Base-by-base conservation (phyloP, 1,140 invertebrate species). In the Heliconius himera region DNA sequence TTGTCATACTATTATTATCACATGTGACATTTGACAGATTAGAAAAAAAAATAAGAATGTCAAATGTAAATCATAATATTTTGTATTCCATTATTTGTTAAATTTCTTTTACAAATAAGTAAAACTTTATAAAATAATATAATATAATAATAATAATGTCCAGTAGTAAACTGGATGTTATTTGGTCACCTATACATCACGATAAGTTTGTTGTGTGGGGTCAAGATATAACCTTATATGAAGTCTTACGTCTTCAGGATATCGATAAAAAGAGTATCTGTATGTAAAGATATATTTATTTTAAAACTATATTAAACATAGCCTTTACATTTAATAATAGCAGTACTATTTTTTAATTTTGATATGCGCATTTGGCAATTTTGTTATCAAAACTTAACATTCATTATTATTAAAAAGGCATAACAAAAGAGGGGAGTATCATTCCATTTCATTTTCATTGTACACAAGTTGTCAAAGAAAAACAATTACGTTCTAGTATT, bases 191-290 rank as follows among this genome's bases (percentile, higher is more conserved):
- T 3, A 95, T 96, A 38, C 96, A 96, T 85, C 95, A 95, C 6
- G 96, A 98, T 86, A 97, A 97, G 88, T 98, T 98, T 88, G 96
- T 98, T 75, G 97, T 97, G 49, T 98, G 98, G 97, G 97, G 97
- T 26, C 96, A 97, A 71, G 98, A 98, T 88, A 97, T 98, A 86
- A 96, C 95, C 91, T 95, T 98, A 38, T 98, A 98, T 87, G 97
- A 98, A 95, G 96, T 98, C 74, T 95, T 95, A 81, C 94, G 92
- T 76, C 86, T 96, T 33, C 96, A 96, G 89, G 96, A 96, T 81
- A 94, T 92, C 3, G 90, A 93, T 82, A 93, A 95, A 36, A 95
- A 95, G 90, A 94, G 95, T 74, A 94, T 95, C 71, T 95, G 96
- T 96, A 94, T 92, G 95, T 95, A 85, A 70, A 71, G 71, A 36